Base-by-base conservation (phyloP, 1,140 invertebrate species). In the Trachelipus rathkii region DNA sequence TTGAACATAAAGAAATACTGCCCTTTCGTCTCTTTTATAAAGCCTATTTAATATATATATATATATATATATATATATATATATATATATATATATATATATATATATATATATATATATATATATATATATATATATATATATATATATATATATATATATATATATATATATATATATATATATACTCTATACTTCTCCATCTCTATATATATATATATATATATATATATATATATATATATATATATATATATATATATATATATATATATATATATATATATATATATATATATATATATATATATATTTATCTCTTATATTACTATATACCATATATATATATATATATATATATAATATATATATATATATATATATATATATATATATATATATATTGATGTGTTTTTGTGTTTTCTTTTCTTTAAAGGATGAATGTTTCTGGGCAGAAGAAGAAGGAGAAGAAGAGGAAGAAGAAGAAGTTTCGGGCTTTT, bases 1-100 rank as follows among this genome's bases (percentile, higher is more conserved):
- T 84, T 97, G 93, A 24, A 99, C 97, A 85, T 99, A 99, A 0
- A 99, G 87, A 85, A 98, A 99, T 1, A 99, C 88, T 75, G 96
- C 97, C 13, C 96, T 87, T 83, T 96, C 94, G 85, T 99, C 97
- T 72, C 96, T 88, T 85, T 98, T 98, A 85, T 98, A 99, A 67
- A 97, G 87, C 84, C 93, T 92, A 83, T n/a, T n/a, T n/a, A 60
- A 9, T 33, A 33, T 33, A 33, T 3, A 33, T 67, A 23, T 3
- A 67, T 23, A 67, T 3, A 67, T 23, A 67, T 3, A 67, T 23
- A 67, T 23, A 67, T 67, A 67, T 23, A 67, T 23, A 67, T 23
- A 67, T 23, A 67, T 67, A 67, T 23, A 67, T 23, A 67, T 67
- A 67, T 23, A 67, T 23, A 23, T 23, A 67, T 67, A 23, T 23